Percentiles rank a stretch among this genome's conserved stretches.
phyloP scores from a whole-genome alignment of 2,888 invertebrate genomes.

The Amphimallon solstitiale region DNA sequence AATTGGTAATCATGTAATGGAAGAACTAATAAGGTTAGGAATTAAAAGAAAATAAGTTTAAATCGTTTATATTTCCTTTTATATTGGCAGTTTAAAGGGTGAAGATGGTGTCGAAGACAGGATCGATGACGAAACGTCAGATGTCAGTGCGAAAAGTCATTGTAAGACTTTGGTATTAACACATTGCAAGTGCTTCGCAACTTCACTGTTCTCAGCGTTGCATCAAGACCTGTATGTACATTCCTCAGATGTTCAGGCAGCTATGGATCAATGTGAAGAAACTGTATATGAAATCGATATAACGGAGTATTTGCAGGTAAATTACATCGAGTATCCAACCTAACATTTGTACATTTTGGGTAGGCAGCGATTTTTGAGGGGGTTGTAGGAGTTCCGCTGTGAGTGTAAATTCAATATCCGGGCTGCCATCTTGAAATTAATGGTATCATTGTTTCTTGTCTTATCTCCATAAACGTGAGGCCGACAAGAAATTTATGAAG shows the following conservation, averaged over 20 bases:
- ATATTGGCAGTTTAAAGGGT: constrained; percentile 16
- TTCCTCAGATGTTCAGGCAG: constrained; percentile 73
- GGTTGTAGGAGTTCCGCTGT: too few relatives aligned
- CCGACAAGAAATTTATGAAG: too few relatives aligned
- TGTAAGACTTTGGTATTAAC: constrained; percentile 69
- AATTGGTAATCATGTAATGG: constrained; percentile 59
- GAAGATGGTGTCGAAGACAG: constrained; percentile 17
- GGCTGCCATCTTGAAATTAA: too few relatives aligned
- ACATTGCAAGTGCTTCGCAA: constrained; percentile 72
- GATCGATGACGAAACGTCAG: constrained; percentile 9
- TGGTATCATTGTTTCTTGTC: too few relatives aligned
- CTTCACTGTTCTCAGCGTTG: constrained; percentile 70
- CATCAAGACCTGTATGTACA: constrained; percentile 69
- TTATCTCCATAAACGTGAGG: too few relatives aligned
- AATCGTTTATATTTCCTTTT: neutral
- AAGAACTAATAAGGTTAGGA: constrained; percentile 61
- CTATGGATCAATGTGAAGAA: constrained; percentile 78
- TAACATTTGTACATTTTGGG: too few relatives aligned
- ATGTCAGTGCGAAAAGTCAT: constrained; percentile 64
- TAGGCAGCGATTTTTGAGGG: too few relatives aligned
- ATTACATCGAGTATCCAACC: too few relatives aligned
- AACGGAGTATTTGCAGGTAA: constrained; percentile 70
- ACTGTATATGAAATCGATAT: constrained; percentile 74
- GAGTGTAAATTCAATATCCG: too few relatives aligned
- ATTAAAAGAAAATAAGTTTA: neutral